Conservation (phyloP, 2,113 vertebrate species). For the Scalopus aquaticus region DNA sequence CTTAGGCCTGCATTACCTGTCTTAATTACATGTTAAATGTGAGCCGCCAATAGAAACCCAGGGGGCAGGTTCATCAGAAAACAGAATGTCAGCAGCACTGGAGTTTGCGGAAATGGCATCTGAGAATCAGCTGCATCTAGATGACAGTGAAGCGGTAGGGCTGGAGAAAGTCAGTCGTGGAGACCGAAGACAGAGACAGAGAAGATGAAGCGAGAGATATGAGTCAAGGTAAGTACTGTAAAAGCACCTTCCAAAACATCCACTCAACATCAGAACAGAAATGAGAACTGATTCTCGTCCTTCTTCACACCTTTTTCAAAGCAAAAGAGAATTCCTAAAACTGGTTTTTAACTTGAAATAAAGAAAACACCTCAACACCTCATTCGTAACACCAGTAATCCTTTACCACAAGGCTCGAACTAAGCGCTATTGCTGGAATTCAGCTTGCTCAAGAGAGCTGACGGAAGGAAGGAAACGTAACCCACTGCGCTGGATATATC, state of each 20-base stretch:
- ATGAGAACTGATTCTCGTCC: not conserved
- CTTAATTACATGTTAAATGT: not conserved
- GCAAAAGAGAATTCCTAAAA: not conserved
- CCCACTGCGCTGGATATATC: not conserved
- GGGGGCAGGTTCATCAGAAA: not conserved
- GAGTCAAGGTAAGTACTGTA: not conserved
- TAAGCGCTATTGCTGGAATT: not conserved
- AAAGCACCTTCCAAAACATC: not conserved
- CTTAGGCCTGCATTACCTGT: not conserved
- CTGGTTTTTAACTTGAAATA: not conserved
- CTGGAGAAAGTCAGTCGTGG: not conserved
- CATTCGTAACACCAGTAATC: not conserved
- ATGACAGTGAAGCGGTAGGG: fast-evolving
- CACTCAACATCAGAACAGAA: not conserved
- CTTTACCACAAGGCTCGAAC: not conserved
- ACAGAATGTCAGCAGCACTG: not conserved
- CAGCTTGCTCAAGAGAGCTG: too few species aligned
- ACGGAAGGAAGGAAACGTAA: not conserved
- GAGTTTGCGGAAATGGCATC: not conserved
- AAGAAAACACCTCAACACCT: not conserved
- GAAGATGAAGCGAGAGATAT: too few species aligned
- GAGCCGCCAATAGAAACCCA: not conserved
- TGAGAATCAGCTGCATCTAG: not conserved
- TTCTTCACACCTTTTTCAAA: not conserved
- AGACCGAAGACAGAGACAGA: not conserved